Base-by-base conservation (phyloP, 2,888 invertebrate genomes). In the Ophion ellenae region DNA sequence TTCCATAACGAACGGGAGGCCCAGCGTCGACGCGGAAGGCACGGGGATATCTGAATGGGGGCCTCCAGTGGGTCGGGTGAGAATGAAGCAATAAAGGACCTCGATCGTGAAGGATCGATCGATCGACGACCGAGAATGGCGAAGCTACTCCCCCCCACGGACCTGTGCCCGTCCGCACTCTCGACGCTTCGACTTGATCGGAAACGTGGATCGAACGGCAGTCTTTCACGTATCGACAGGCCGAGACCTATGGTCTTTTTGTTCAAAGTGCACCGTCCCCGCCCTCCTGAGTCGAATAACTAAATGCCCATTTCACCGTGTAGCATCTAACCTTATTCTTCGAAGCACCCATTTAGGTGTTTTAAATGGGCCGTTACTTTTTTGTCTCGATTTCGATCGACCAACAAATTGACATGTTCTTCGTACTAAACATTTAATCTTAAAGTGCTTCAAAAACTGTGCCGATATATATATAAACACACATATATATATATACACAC, bases 71-170 rank as follows among this genome's bases (percentile, higher is more conserved):
- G 80, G 57, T 45, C 67, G 69, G 32, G 88, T 86, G 87, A 78
- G 83, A 90, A 91, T 89, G 87, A 92, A 90, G 90, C 88, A 87
- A 88, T 90, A 89, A 90, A 89, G 80, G 76, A 69, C 40, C 69
- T 80, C 64, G 80, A 69, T 61, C 78, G 24, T 20, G 83, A 76
- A 53, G 70, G 71, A 77, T 80, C 83, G 80, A 77, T 86, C 81
- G 69, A 67, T 73, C 73, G 73, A 82, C 69, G 45, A n/a, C 32
- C 32, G 40, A 53, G 66, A 24, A n/a, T 57, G 73, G 47, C 67
- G 17, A 63, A 9, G 24, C 59, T 40, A 40, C 45, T 45, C 11
- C 61, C 20, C 14, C 36, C 24, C 24, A 47, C 63, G 17, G 57
- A 74, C 9, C 10, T 32, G 17, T 9, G 20, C 9, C 17, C 24